Evolutionary conservation across 2,797 vertebrate genomes (phyloP).

Genomic region (Hydrocynus forskahlii): DNA sequence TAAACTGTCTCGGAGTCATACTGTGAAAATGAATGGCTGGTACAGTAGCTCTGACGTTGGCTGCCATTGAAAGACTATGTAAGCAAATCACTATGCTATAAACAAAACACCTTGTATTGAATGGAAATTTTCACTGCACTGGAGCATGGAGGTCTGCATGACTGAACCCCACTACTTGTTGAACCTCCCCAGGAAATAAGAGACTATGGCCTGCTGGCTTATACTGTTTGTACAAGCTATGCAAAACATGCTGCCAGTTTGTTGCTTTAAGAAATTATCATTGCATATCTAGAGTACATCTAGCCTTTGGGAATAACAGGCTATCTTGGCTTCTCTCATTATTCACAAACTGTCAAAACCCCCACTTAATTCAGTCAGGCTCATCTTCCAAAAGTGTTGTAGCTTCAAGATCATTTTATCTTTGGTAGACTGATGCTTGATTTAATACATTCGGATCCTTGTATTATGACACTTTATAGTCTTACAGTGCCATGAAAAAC

Average conservation of each 20-base stretch:
- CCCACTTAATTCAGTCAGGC: not conserved
- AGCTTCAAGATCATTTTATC: constrained; percentile 15
- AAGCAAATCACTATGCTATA: constrained; percentile 47
- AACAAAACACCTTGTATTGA: constrained; percentile 38
- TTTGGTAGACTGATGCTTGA: not conserved
- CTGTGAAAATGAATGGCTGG: constrained; percentile 54
- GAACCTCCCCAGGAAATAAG: constrained; percentile 40
- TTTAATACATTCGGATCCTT: not conserved
- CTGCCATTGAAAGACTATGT: constrained; percentile 44
- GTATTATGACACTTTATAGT: not conserved
- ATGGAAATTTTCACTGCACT: constrained; percentile 34
- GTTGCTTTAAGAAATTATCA: not conserved
- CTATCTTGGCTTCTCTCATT: not conserved
- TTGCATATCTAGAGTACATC: not conserved
- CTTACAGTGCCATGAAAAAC: too few species aligned
- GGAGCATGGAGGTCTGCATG: constrained; percentile 9
- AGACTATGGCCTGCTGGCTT: not conserved
- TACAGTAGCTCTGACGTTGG: constrained; percentile 39
- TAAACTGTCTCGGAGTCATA: constrained; percentile 29
- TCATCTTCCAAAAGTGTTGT: not conserved
- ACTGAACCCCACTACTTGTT: constrained; percentile 29
- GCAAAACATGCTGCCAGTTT: not conserved
- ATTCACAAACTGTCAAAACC: not conserved
- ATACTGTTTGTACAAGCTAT: not conserved
- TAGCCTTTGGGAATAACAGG: not conserved